Conservation (phyloP, 2,888 invertebrate genomes). For the Hoplodrina blanda region DNA sequence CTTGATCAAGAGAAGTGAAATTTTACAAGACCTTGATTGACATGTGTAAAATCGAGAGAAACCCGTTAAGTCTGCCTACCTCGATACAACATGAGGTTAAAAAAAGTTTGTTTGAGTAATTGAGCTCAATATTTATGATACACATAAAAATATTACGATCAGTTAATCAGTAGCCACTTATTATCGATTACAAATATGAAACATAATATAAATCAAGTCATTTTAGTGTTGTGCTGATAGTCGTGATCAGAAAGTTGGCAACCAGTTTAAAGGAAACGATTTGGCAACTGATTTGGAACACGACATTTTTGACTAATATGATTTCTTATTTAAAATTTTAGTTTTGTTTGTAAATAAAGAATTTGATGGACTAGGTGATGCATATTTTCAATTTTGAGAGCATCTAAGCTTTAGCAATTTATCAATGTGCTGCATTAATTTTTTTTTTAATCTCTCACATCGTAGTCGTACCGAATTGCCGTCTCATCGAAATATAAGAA, state of each 20-base stretch:
- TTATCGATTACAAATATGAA: conserved; percentile 60
- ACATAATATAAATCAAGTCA: conserved; percentile 54
- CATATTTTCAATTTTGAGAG: too few relatives aligned
- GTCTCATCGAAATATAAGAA: too few relatives aligned
- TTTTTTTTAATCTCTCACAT: too few relatives aligned
- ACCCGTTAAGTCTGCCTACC: conserved; percentile 20
- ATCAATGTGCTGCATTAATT: too few relatives aligned
- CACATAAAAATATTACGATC: conserved; percentile 64
- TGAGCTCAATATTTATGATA: conserved; percentile 60
- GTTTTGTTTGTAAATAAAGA: background rate
- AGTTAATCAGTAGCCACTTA: conserved; percentile 65
- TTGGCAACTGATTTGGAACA: background rate
- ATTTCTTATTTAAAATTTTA: background rate
- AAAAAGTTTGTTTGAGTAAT: conserved; percentile 62
- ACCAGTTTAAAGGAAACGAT: conserved; percentile 29
- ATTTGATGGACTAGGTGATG: background rate
- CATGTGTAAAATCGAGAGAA: conserved; percentile 21
- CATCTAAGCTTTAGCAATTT: too few relatives aligned
- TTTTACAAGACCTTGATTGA: conserved; percentile 13
- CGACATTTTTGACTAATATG: background rate
- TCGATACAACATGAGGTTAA: conserved; percentile 27
- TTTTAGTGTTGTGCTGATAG: conserved; percentile 56
- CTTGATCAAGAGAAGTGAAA: conserved; percentile 23
- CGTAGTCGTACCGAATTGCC: too few relatives aligned
- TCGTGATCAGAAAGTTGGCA: background rate